Base-by-base conservation (phyloP, 2,888 invertebrate genomes). In the Chorisops tibialis region DNA sequence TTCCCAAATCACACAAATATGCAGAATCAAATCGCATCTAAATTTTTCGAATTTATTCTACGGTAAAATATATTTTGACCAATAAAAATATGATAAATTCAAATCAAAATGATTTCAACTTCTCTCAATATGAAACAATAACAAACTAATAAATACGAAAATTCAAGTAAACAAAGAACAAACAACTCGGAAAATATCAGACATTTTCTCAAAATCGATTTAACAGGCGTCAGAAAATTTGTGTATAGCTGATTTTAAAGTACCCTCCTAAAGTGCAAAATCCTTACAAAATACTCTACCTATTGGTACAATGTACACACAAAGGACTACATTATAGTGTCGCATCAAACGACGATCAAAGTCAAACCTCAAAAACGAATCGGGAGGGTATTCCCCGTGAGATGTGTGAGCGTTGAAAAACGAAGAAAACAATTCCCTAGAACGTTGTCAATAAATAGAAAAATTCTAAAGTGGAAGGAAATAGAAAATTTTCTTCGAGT, bases 401-500 rank as follows among this genome's bases (percentile, higher is more conserved):
- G 58, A 65, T 30, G 30, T n/a, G n/a, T 9, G 30, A 30, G 2
- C 30, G 30, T 30, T 30, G 30, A 30, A 30, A n/a, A 30, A 30
- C 30, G 30, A 60, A 49, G 38, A 63, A 63, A 63, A 65, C 63
- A 65, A 65, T 63, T 65, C 65, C 61, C 59, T 52, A 48, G 50
- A 61, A 61, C 35, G 51, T 49, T 63, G 61, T 63, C 65, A 65
- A 61, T 65, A 65, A 65, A 65, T 63, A 62, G 63, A 48, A 49
- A 61, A 65, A 65, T 59, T 63, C 61, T 59, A 63, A 61, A 49
- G 41, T 59, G 54, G 48, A 63, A 61, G 63, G 61, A 65, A 65
- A 65, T 63, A 48, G 61, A 63, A 59, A 56, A 65, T 65, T 65
- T 63, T 65, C 63, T 52, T 56, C 45, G 58, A 61, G 39, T 62